These are phyloP conservation scores for Tetramorium simillimum DNA, from an alignment of 1,140 invertebrate genomes.

Conservation along the genomic window DNA sequence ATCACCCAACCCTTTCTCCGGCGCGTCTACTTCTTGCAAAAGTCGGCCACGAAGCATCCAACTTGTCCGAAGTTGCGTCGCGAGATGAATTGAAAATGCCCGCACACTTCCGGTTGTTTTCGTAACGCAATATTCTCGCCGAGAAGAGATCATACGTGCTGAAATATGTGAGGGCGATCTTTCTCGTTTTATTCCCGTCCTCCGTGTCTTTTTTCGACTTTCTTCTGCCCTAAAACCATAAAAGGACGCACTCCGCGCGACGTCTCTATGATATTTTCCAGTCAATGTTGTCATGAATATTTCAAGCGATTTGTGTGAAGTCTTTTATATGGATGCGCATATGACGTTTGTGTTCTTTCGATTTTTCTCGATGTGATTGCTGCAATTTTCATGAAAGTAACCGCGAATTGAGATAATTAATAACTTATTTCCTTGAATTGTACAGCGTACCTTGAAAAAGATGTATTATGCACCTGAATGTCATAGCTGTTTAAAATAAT, in stretches of 20 bases:
- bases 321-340: neutral
- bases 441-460: neutral
- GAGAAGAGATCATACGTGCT: neutral
- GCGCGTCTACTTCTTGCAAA: constrained; percentile 40
- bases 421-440: neutral
- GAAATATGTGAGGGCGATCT: constrained; percentile 16
- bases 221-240: neutral
- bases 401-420: neutral
- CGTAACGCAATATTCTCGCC: constrained; percentile 36
- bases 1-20: constrained; percentile 28
- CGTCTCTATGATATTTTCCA: constrained; percentile 28
- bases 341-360: neutral
- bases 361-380: neutral
- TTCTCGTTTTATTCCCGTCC: neutral
- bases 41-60: constrained; percentile 66
- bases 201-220: neutral
- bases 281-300: constrained; percentile 43
- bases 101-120: constrained; percentile 58
- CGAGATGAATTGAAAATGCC: constrained; percentile 64
- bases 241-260: neutral
- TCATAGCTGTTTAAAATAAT: neutral
- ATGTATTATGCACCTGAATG: neutral
- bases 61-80: constrained; percentile 61
- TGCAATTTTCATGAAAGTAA: constrained; percentile 14
- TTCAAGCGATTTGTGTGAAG: constrained; percentile 23